Conservation (phyloP, 2,888 invertebrate species). For the Gasteruption jaculator region DNA sequence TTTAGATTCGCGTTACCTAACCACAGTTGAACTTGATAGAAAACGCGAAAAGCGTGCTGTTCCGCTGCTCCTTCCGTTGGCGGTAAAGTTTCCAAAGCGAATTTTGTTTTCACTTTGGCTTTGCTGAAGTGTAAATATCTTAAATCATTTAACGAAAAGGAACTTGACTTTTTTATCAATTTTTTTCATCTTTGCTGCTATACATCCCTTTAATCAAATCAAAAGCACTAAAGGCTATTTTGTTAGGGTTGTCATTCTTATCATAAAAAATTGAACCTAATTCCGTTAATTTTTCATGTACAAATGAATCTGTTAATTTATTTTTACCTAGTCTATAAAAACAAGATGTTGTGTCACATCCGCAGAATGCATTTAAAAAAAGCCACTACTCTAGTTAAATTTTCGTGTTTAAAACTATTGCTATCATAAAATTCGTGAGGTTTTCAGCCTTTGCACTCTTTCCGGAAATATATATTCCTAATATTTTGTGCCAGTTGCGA, state of each 20-base stretch:
- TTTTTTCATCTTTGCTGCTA: conserved; percentile 25
- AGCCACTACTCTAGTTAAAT: conserved; percentile 12
- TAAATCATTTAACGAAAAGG: conserved; percentile 24
- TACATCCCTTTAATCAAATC: conserved; percentile 25
- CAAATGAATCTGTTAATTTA: conserved; percentile 16
- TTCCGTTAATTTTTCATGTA: conserved; percentile 14
- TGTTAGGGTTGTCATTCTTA: conserved; percentile 20
- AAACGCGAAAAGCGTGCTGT: conserved; percentile 25
- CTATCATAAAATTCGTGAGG: conserved; percentile 10
- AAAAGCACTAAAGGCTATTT: conserved; percentile 18
- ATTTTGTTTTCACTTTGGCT: conserved; percentile 22
- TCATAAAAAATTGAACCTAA: conserved; percentile 21
- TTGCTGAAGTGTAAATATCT: conserved; percentile 25
- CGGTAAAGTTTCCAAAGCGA: conserved; percentile 23
- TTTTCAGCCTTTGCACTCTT: conserved; percentile 11
- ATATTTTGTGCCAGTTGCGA: conserved; percentile 28
- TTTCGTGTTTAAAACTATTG: conserved; percentile 24
- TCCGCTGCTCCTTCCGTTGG: conserved; percentile 27
- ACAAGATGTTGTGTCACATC: conserved; percentile 23
- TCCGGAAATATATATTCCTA: conserved; percentile 16
- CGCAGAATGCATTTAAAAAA: conserved; percentile 22
- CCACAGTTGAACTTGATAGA: conserved; percentile 27
- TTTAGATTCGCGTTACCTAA: conserved; percentile 21
- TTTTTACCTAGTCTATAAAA: conserved; percentile 22
- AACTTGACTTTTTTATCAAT: conserved; percentile 13